These are phyloP conservation scores for Melanerpes aurifrons DNA, from an alignment of 2,113 vertebrate genomes.

Conservation along the genomic window DNA sequence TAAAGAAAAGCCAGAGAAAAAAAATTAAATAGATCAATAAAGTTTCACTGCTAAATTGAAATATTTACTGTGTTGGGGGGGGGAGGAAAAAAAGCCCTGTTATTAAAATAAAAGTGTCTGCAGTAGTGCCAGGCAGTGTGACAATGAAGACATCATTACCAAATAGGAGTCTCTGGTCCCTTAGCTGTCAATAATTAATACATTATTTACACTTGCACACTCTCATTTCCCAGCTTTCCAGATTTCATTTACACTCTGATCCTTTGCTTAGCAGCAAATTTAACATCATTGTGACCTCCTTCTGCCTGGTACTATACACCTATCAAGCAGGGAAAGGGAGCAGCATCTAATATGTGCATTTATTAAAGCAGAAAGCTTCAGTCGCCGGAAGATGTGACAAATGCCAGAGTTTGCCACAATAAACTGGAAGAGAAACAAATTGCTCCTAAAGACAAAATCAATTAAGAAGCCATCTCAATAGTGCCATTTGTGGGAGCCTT, in stretches of 20 bases:
- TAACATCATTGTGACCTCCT: conserved; percentile 80
- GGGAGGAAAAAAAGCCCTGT: background rate
- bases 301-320: conserved; percentile 56
- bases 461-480: conserved; percentile 54
- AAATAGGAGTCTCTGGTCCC: conserved; percentile 78
- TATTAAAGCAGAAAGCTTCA: conserved; percentile 69
- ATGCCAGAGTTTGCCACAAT: conserved; percentile 53
- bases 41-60: conserved; percentile 47
- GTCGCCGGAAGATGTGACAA: conserved; percentile 59
- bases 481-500: background rate
- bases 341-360: conserved; percentile 72
- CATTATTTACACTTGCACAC: conserved; percentile 93
- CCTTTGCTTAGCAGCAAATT: conserved; percentile 82
- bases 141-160: conserved; percentile 79
- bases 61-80: conserved; percentile 7
- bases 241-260: conserved; percentile 89
- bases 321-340: conserved; percentile 63
- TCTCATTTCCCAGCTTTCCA: conserved; percentile 85
- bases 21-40: conserved; percentile 54
- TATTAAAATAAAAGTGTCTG: conserved; percentile 62
- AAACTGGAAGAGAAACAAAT: conserved; percentile 63
- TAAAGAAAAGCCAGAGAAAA: conserved; percentile 33
- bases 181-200: conserved; percentile 90
- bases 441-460: conserved; percentile 67
- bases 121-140: conserved; percentile 49